A percentile compares a stretch with the other conserved stretches of the same genome.
Conservation (phyloP, 2,888 invertebrate species). For the Sabatieria punctata region DNA sequence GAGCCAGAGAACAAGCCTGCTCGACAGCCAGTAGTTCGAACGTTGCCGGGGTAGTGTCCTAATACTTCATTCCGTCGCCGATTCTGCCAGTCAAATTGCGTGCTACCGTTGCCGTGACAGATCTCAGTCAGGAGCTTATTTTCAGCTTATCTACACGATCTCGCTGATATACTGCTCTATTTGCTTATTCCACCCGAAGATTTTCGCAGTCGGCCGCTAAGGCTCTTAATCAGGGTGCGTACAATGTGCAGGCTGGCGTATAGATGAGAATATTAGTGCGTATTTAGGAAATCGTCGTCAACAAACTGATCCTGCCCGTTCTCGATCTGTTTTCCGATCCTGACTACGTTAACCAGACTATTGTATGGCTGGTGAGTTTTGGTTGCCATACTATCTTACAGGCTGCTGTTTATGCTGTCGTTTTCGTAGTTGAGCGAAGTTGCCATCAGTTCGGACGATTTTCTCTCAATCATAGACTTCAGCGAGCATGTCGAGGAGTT, state of each 20-base stretch:
- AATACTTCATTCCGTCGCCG: too few species aligned
- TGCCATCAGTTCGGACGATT: conserved; percentile 61
- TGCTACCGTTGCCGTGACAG: too few species aligned
- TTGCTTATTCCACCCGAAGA: conserved; percentile 63
- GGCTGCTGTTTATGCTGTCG: too few species aligned
- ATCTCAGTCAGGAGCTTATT: conserved; percentile 10
- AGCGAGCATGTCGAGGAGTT: conserved; percentile 65
- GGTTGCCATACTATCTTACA: neutral
- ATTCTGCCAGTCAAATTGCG: too few species aligned
- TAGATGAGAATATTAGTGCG: neutral
- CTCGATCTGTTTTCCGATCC: conserved; percentile 62
- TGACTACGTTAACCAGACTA: conserved; percentile 72
- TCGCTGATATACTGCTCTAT: conserved; percentile 62
- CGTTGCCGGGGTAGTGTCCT: too few species aligned
- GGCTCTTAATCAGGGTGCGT: conserved; percentile 50
- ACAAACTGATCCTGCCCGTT: conserved; percentile 52
- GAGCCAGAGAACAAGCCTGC: too few species aligned
- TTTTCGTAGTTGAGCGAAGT: conserved; percentile 55
- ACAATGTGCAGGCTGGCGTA: conserved; percentile 6
- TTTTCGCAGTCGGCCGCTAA: conserved; percentile 61
- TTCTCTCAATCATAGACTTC: conserved; percentile 59
- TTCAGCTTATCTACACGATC: conserved; percentile 57
- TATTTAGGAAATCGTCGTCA: conserved; percentile 54
- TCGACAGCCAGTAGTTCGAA: too few species aligned
- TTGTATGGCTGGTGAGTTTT: conserved; percentile 61